A percentile compares a stretch with the other conserved stretches of the same genome.
phyloP scores from a whole-genome alignment of 2,797 vertebrate species.

The Helarctos malayanus region DNA sequence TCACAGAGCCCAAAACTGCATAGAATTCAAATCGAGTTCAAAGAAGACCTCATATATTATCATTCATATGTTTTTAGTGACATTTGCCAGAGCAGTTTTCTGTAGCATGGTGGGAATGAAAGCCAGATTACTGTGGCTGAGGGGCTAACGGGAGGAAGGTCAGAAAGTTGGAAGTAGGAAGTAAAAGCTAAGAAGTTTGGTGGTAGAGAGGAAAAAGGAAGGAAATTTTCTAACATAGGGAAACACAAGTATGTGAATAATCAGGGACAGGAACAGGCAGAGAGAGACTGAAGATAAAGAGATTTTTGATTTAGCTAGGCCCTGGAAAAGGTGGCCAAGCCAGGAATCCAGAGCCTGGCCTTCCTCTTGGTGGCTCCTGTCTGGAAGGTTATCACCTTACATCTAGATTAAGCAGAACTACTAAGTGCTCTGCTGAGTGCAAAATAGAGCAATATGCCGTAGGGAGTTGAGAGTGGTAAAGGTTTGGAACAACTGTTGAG shows the following conservation, averaged over 20 bases:
- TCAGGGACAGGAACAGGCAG: neutral
- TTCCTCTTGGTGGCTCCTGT: neutral
- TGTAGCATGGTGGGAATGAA: neutral
- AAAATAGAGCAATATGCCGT: neutral
- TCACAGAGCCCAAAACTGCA: neutral
- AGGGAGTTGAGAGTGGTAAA: neutral
- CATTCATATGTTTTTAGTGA: neutral
- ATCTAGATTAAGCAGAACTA: neutral
- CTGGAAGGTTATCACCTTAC: neutral
- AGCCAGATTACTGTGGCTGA: neutral
- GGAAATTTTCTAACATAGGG: neutral
- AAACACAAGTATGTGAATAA: neutral
- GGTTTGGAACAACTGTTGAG: neutral
- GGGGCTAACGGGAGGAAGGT: neutral
- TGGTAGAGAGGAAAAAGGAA: neutral
- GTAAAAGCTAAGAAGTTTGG: constrained; percentile 1
- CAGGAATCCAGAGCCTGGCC: neutral
- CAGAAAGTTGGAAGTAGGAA: constrained; percentile 53
- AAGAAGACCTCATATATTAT: neutral
- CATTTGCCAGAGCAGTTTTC: constrained; percentile 27
- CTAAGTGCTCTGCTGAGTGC: neutral
- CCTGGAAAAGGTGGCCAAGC: neutral
- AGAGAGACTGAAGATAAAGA: constrained; percentile 17
- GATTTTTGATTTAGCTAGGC: neutral
- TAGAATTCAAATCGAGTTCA: constrained; percentile 39